Evolutionary conservation across 2,888 invertebrate species (phyloP), one percentile per base, ranked within the genome.

Genomic region (Folsomia manolachei): DNA sequence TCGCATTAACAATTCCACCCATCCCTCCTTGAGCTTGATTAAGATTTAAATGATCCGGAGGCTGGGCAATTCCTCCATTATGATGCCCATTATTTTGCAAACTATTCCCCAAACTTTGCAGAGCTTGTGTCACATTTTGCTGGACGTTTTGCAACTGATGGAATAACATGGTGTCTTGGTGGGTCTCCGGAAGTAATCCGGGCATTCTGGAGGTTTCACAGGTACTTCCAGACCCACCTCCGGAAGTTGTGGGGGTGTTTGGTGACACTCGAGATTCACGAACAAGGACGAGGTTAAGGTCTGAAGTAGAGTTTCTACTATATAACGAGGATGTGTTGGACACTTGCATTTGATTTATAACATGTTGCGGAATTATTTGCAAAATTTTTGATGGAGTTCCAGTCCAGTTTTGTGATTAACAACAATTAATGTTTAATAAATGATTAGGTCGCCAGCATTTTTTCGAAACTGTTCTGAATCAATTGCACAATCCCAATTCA

Each of bases 131-230:
- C 7, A 56, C 63, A 25, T 63, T 25, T 25, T 25, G 63, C 63
- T 63, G 26, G 7, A 63, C 63, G n/a, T 63, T 23, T 25, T 25
- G 63, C 9, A 63, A 63, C 26, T 25, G 63, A 11, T 63, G 26
- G 25, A 63, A 63, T n/a, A 19, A 70, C 66, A 67, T 51, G 63
- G 69, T 63, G 62, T 53, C 65, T 51, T 24, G 74, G 27, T n/a
- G 51, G 18, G 72, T 73, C 21, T 75, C 73, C 24, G 78, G 71
- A 63, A 75, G 71, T 68, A 75, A 64, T 39, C 72, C 73, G 61
- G 74, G 70, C 70, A 75, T 72, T 70, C 70, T 74, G 39, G 39
- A 39, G 39, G 39, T 9, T 39, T 14, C 39, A 39, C 39, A 4
- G 39, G 39, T n/a, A n/a, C n/a, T n/a, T n/a, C n/a, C n/a, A n/a